phyloP scores from a whole-genome alignment of 2,888 invertebrate species.

The Nomada ruficornis region DNA sequence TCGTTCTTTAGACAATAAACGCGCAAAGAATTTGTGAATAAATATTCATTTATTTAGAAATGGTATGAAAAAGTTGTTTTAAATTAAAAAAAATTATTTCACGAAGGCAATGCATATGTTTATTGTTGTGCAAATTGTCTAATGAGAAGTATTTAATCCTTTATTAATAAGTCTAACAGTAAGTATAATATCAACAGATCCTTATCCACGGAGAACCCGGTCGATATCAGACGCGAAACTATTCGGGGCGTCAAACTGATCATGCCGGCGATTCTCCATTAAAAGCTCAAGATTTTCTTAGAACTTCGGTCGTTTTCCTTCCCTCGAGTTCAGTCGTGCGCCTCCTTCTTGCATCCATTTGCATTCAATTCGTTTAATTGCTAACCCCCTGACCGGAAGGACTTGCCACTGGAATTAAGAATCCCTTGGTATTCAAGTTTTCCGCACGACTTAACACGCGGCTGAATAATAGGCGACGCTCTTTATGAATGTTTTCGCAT shows the following conservation, averaged over 20 bases:
- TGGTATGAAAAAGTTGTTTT: too few species aligned
- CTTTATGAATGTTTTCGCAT: neutral
- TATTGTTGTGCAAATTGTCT: too few species aligned
- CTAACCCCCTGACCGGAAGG: constrained; percentile 7
- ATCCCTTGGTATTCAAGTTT: neutral
- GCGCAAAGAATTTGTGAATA: too few species aligned
- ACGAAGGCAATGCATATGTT: too few species aligned
- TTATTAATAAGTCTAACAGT: neutral
- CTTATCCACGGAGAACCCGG: too few species aligned
- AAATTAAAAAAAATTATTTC: too few species aligned
- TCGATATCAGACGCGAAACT: neutral
- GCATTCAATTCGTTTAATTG: constrained; percentile 29
- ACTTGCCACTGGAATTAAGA: neutral
- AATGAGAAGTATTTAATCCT: too few species aligned
- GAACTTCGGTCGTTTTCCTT: neutral
- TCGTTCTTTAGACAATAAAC: neutral
- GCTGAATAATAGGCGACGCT: constrained; percentile 4
- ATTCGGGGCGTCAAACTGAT: neutral
- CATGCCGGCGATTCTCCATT: constrained; percentile 7
- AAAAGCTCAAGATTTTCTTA: constrained; percentile 19
- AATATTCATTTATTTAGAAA: too few species aligned
- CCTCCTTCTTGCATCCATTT: neutral
- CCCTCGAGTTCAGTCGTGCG: neutral
- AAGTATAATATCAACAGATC: neutral
- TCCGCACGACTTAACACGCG: neutral